Percentiles rank a stretch among this genome's conserved stretches.
Conservation (phyloP, 1,140 invertebrate species). For the Drosophila parvula region DNA sequence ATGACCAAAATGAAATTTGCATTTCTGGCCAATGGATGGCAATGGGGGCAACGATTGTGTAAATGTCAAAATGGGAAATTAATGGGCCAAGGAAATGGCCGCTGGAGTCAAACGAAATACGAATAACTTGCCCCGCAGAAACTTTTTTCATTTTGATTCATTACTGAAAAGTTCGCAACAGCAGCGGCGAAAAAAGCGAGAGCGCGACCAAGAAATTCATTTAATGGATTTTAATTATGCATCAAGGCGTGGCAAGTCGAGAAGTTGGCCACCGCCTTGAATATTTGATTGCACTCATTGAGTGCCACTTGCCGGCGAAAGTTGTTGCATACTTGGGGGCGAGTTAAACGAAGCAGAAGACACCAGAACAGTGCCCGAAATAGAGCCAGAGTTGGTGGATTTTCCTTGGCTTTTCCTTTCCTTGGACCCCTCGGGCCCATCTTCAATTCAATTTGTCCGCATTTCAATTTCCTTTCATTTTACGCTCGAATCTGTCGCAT, state of each 20-base stretch:
- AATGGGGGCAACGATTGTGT: slow-evolving; percentile 31
- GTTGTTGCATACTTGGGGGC: slow-evolving; percentile 74
- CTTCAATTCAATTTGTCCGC: slow-evolving; percentile 74
- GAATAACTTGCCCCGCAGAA: slow-evolving; percentile 33
- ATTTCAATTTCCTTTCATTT: slow-evolving; percentile 82
- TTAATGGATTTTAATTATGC: slow-evolving; percentile 82
- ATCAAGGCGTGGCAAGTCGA: slow-evolving; percentile 58
- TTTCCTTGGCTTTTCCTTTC: not conserved
- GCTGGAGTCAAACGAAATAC: slow-evolving; percentile 10
- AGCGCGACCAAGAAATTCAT: slow-evolving; percentile 56
- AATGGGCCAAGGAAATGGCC: slow-evolving; percentile 48
- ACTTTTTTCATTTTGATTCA: slow-evolving; percentile 54
- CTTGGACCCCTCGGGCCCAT: slow-evolving; percentile 17
- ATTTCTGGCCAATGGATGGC: slow-evolving; percentile 27
- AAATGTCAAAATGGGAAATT: slow-evolving; percentile 54
- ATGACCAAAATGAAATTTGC: slow-evolving; percentile 73
- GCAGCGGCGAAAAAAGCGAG: slow-evolving; percentile 40
- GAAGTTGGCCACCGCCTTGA: slow-evolving; percentile 61
- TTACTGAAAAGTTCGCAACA: slow-evolving; percentile 47
- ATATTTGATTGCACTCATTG: slow-evolving; percentile 74
- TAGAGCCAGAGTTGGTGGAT: slow-evolving; percentile 25
- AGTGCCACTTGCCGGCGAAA: slow-evolving; percentile 64
- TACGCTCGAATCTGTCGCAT: slow-evolving; percentile 72
- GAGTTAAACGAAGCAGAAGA: slow-evolving; percentile 74
- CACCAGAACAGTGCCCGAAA: slow-evolving; percentile 12